Evolutionary conservation across 1,140 invertebrate genomes (phyloP).

Genomic region (Anastrepha obliqua): DNA sequence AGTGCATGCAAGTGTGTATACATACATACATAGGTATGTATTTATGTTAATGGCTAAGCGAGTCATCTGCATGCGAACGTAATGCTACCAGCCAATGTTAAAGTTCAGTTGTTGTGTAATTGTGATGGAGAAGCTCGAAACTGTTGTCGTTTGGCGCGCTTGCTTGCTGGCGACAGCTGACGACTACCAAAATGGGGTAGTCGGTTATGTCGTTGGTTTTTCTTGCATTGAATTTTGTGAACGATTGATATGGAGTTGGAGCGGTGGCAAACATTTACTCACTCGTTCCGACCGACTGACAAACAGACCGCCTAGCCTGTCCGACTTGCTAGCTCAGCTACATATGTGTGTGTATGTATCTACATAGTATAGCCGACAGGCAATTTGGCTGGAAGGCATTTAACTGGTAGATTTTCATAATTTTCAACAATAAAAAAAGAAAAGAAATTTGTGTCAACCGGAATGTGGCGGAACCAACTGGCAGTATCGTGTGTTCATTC

Average conservation of each 20-base stretch:
- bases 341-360: not conserved
- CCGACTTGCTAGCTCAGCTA: not conserved
- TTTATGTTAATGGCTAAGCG: not conserved
- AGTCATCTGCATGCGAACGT: not conserved
- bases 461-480: conserved; percentile 1
- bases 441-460: conserved; percentile 51
- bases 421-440: conserved; percentile 45
- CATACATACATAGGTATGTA: not conserved
- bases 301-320: not conserved
- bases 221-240: not conserved
- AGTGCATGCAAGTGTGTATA: not conserved
- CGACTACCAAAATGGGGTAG: not conserved
- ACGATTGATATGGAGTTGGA: not conserved
- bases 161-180: not conserved
- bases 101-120: not conserved
- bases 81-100: not conserved
- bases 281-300: not conserved
- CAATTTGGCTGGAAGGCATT: conserved; percentile 10
- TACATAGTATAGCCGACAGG: not conserved
- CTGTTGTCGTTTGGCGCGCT: not conserved
- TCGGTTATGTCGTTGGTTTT: not conserved
- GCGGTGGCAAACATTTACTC: not conserved
- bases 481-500: not conserved
- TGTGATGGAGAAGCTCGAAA: not conserved
- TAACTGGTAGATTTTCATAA: conserved; percentile 29